Evolutionary conservation across 2,888 invertebrate species (phyloP).

Genomic region (Chrysotoxum bicinctum): DNA sequence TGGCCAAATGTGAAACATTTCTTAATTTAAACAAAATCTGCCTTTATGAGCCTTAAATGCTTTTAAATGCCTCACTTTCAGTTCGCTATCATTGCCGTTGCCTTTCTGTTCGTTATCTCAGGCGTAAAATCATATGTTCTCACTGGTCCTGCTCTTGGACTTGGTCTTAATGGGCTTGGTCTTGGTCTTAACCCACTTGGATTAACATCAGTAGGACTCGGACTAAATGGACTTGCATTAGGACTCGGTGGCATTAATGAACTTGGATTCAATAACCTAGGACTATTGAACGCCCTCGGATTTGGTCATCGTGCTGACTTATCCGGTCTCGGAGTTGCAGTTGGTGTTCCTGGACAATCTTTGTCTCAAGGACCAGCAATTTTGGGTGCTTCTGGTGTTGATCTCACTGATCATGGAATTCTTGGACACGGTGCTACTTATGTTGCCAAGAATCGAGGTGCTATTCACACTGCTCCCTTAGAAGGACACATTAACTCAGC

Average conservation of each 20-base stretch:
- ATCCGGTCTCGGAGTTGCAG: background rate
- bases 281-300: background rate
- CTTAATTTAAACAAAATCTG: too few relatives aligned
- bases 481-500: slow-evolving; percentile 78
- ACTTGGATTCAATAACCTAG: slow-evolving; percentile 11
- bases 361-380: slow-evolving; percentile 66
- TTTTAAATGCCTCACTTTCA: slow-evolving; percentile 45
- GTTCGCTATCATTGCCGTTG: slow-evolving; percentile 76
- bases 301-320: background rate
- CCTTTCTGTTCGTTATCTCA: slow-evolving; percentile 79
- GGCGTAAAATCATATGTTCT: slow-evolving; percentile 79
- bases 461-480: slow-evolving; percentile 78
- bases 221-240: slow-evolving; percentile 69
- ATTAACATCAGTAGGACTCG: slow-evolving; percentile 46
- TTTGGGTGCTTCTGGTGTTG: slow-evolving; percentile 57
- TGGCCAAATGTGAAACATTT: too few relatives aligned
- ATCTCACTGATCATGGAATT: slow-evolving; percentile 78
- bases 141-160: slow-evolving; percentile 69
- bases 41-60: too few relatives aligned
- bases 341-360: slow-evolving; percentile 29
- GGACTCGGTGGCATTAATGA: slow-evolving; percentile 24
- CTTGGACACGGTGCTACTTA: slow-evolving; percentile 78
- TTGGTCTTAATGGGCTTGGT: slow-evolving; percentile 76
- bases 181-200: slow-evolving; percentile 23
- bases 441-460: slow-evolving; percentile 78